Evolutionary conservation across 2,113 vertebrate species (phyloP).

Genomic region (Australoheros scitulus): DNA sequence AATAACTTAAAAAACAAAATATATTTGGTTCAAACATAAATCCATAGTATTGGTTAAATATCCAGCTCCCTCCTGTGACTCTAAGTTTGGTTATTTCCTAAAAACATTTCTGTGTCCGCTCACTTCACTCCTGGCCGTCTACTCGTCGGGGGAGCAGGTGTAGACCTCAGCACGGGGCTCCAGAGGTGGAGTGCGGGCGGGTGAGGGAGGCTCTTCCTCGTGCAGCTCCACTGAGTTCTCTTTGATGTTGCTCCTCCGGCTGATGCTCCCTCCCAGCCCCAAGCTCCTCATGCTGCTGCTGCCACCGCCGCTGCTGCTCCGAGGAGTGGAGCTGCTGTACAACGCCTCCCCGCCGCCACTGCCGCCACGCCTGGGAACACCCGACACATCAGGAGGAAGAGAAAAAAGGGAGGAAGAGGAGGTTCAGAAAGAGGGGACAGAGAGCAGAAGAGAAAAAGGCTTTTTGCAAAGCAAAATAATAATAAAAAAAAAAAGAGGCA

Average conservation of each 20-base stretch:
- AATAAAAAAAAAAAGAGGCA: background rate
- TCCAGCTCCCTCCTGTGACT: background rate
- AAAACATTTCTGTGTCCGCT: background rate
- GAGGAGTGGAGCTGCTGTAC: slow-evolving; percentile 37
- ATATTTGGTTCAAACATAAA: background rate
- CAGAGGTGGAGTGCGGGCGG: background rate
- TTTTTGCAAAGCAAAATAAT: background rate
- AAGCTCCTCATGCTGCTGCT: slow-evolving; percentile 33
- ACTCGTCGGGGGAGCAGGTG: slow-evolving; percentile 32
- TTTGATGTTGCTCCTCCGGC: slow-evolving; percentile 46
- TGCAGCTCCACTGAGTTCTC: slow-evolving; percentile 60
- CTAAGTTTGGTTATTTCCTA: background rate
- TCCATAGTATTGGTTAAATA: slow-evolving; percentile 4
- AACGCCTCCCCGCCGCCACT: slow-evolving; percentile 26
- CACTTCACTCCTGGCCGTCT: background rate
- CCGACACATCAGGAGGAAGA: slow-evolving; percentile 49
- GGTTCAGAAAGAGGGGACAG: slow-evolving; percentile 39
- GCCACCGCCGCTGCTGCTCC: background rate
- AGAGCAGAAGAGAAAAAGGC: background rate
- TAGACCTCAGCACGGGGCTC: slow-evolving; percentile 13
- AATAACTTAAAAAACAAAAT: slow-evolving; percentile 4
- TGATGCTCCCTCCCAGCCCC: slow-evolving; percentile 19
- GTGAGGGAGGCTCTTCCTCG: slow-evolving; percentile 40
- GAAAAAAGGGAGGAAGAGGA: slow-evolving; percentile 39
- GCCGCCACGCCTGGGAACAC: slow-evolving; percentile 54